Conservation (phyloP, 2,113 vertebrate species). For the Hippoglossus stenolepis region DNA sequence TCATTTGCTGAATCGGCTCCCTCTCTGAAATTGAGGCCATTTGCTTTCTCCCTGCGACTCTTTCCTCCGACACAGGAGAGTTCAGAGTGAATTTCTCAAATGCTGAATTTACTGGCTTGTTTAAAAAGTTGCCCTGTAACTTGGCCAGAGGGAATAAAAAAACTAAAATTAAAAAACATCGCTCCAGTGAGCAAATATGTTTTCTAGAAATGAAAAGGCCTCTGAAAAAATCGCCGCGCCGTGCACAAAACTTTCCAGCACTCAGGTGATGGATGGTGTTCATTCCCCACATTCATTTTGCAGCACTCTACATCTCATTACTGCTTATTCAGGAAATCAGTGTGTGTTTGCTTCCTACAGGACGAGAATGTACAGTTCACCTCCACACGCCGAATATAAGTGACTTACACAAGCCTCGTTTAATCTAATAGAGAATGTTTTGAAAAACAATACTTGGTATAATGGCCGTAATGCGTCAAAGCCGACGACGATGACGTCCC, state of each 20-base stretch:
- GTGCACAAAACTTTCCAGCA: slow-evolving; percentile 23
- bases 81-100: not conserved
- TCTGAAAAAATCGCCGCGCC: slow-evolving; percentile 10
- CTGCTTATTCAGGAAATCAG: too few species aligned
- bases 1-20: slow-evolving; percentile 33
- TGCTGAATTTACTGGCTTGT: not conserved
- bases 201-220: slow-evolving; percentile 31
- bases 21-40: not conserved
- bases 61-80: not conserved
- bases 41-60: not conserved
- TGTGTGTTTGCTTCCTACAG: not conserved
- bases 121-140: slow-evolving; percentile 5
- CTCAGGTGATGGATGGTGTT: slow-evolving; percentile 48
- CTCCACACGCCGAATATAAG: slow-evolving; percentile 40
- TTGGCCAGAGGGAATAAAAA: slow-evolving; percentile 19
- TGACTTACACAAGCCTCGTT: slow-evolving; percentile 38
- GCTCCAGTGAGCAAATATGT: slow-evolving; percentile 31
- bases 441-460: slow-evolving; percentile 57
- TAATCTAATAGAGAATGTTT: slow-evolving; percentile 65
- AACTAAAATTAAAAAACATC: not conserved
- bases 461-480: slow-evolving; percentile 60
- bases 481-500: slow-evolving; percentile 21
- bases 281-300: slow-evolving; percentile 38
- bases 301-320: slow-evolving; percentile 15
- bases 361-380: slow-evolving; percentile 21